phyloP scores from a whole-genome alignment of 2,888 invertebrate species.

The Phorcus lineatus region DNA sequence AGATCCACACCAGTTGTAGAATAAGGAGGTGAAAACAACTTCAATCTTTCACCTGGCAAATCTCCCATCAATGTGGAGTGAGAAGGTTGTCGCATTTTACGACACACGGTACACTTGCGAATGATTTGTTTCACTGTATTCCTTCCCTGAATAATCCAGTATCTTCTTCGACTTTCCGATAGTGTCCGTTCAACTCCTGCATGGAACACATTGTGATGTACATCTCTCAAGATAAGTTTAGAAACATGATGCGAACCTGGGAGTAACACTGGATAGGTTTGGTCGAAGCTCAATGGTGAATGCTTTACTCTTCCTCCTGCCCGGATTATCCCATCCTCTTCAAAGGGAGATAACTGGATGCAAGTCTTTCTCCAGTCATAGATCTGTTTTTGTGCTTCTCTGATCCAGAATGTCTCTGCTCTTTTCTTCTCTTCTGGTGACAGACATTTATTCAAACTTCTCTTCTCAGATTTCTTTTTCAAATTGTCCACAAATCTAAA shows the following conservation, averaged over 20 bases:
- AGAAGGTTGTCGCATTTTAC: slow-evolving; percentile 4
- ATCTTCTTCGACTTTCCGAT: neutral
- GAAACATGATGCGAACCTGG: neutral
- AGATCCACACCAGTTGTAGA: slow-evolving; percentile 23
- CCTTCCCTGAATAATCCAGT: slow-evolving; percentile 21
- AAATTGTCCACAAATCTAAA: neutral
- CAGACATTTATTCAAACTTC: neutral
- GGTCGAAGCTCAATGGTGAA: neutral
- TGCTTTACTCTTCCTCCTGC: slow-evolving; percentile 27
- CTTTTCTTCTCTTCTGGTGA: too few relatives aligned
- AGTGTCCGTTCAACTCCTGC: slow-evolving; percentile 25
- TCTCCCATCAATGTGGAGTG: slow-evolving; percentile 25
- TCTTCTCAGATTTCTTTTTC: neutral
- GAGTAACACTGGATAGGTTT: slow-evolving; percentile 20
- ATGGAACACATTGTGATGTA: slow-evolving; percentile 3
- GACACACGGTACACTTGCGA: slow-evolving; percentile 20
- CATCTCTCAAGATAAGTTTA: neutral
- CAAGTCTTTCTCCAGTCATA: neutral
- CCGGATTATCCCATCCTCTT: neutral
- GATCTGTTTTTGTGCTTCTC: neutral
- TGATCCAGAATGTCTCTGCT: neutral
- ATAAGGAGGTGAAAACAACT: slow-evolving; percentile 15
- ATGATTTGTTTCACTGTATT: neutral
- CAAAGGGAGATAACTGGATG: neutral
- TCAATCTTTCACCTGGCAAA: slow-evolving; percentile 22